A percentile compares a stretch with the other conserved stretches of the same genome.
Conservation (phyloP, 2,113 vertebrate genomes). For the Amia ocellicauda region DNA sequence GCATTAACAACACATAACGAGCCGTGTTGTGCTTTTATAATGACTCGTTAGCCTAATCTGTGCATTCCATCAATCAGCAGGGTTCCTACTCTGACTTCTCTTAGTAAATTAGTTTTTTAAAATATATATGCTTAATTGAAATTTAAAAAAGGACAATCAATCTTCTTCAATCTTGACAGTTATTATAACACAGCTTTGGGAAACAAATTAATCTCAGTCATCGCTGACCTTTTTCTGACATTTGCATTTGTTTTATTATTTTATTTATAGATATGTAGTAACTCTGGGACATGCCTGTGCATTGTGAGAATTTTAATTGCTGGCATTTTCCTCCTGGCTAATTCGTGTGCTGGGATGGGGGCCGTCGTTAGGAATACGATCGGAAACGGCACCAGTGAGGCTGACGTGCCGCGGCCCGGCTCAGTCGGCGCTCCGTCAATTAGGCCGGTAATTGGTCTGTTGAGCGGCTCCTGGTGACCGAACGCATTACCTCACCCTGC, state of each 20-base stretch:
- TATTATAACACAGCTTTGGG: slow-evolving; percentile 39
- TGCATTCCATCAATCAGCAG: no score
- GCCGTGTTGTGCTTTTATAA: no score
- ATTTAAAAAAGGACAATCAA: slow-evolving; percentile 10
- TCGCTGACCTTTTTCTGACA: slow-evolving; percentile 43
- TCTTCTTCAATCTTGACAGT: slow-evolving; percentile 39
- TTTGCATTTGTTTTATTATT: slow-evolving; percentile 22
- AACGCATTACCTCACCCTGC: slow-evolving; percentile 57
- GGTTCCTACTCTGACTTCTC: no score
- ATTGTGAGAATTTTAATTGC: neutral
- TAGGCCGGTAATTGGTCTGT: slow-evolving; percentile 49
- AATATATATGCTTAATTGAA: no score
- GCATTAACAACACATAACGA: no score
- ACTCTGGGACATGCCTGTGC: neutral
- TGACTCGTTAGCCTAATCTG: no score
- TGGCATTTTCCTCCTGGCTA: neutral
- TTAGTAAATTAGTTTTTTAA: no score
- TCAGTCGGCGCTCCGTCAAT: slow-evolving; percentile 43
- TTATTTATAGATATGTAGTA: slow-evolving; percentile 20
- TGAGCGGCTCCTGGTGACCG: slow-evolving; percentile 52
- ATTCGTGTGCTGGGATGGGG: neutral
- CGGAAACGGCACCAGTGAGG: slow-evolving; percentile 40
- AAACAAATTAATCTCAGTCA: slow-evolving; percentile 41
- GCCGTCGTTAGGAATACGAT: slow-evolving; percentile 11
- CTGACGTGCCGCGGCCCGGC: slow-evolving; percentile 28